These are phyloP conservation scores for Madoqua kirkii DNA, from an alignment of 2,113 vertebrate species.

Conservation along the genomic window DNA sequence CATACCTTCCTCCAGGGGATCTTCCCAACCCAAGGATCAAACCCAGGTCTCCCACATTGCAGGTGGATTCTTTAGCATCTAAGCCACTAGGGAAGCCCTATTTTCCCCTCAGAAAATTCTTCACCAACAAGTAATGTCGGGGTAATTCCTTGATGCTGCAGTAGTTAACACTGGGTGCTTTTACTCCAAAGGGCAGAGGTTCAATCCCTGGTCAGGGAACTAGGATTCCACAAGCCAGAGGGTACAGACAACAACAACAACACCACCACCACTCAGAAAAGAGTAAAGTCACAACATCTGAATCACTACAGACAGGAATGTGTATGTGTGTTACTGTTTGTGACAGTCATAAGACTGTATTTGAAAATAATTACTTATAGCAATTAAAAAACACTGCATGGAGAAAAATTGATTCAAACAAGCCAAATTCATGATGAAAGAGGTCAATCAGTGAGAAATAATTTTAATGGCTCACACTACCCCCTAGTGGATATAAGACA, in stretches of 20 bases:
- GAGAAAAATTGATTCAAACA: conserved; percentile 15
- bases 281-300: not conserved
- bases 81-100: not conserved
- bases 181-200: not conserved
- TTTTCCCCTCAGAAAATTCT: not conserved
- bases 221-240: not conserved
- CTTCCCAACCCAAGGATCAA: not conserved
- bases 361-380: not conserved
- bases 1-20: not conserved
- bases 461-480: conserved; percentile 40
- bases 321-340: not conserved
- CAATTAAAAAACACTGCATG: not conserved
- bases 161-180: not conserved
- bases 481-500: conserved; percentile 58
- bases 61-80: not conserved
- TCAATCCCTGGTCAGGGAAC: not conserved
- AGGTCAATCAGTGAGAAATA: not conserved
- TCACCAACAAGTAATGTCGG: not conserved
- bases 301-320: not conserved
- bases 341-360: not conserved
- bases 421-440: not conserved
- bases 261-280: not conserved
- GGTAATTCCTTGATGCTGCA: not conserved
- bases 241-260: not conserved
- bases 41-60: not conserved